phyloP scores from a whole-genome alignment of 2,888 invertebrate species.

The Tigriopus californicus region DNA sequence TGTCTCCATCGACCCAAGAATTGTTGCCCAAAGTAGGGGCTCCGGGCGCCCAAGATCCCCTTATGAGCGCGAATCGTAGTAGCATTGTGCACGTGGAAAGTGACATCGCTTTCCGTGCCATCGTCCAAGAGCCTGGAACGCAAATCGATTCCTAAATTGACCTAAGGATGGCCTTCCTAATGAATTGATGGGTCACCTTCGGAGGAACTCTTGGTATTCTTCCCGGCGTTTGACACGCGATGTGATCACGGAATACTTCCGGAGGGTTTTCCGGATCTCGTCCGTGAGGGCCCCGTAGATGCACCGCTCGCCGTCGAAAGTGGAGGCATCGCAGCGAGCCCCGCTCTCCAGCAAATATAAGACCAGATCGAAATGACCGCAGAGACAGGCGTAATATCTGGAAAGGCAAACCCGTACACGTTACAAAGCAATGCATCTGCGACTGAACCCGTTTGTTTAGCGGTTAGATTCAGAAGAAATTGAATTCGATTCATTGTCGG shows the following conservation, averaged over 20 bases:
- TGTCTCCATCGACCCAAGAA: constrained; percentile 29
- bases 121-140: constrained; percentile 21
- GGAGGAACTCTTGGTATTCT: constrained; percentile 32
- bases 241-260: constrained; percentile 30
- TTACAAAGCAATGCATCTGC: constrained; percentile 24
- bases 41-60: constrained; percentile 30
- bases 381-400: constrained; percentile 33
- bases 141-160: background rate
- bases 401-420: too few species aligned
- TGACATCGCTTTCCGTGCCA: constrained; percentile 28
- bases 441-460: too few species aligned
- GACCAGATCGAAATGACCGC: constrained; percentile 33
- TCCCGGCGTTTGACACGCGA: constrained; percentile 29
- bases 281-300: constrained; percentile 34
- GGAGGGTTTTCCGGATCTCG: constrained; percentile 29
- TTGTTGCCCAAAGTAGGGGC: constrained; percentile 28
- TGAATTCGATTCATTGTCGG: too few species aligned
- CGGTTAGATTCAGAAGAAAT: too few species aligned
- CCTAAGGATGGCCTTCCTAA: too few species aligned
- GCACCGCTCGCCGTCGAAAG: constrained; percentile 36
- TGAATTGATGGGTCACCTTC: constrained; percentile 26
- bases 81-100: constrained; percentile 27
- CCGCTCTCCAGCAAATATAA: constrained; percentile 30
- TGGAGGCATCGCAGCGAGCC: constrained; percentile 34
- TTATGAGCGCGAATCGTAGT: constrained; percentile 28